Base-by-base conservation (phyloP, 2,888 invertebrate species). In the Anticlea derivata region DNA sequence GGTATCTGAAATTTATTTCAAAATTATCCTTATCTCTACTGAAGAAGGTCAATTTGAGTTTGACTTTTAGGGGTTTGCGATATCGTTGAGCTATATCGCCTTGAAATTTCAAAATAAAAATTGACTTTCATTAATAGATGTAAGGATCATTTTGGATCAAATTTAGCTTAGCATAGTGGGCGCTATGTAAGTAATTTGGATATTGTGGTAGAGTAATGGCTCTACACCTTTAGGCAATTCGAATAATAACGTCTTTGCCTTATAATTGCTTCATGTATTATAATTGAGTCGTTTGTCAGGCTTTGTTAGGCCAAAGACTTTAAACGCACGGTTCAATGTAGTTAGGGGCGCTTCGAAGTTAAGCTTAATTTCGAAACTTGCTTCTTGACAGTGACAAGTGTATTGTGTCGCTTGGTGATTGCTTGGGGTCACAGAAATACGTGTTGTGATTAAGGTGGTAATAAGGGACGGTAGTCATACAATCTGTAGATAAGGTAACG, bases 301-400 rank as follows among this genome's bases (percentile, higher is more conserved):
- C 56, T 50, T 61, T 56, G 56, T 57, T 52, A 43, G 53, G 49
- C 46, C 54, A 45, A 26, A 37, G 47, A 55, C 46, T 61, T 47
- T 47, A 54, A 52, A 43, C 50, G 41, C 34, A 43, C 33, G 29
- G 45, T 61, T 40, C 58, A 48, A 60, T 55, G 59, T 63, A 63
- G 71, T 68, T 62, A 63, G 71, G 68, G 54, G 12, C 38, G 24
- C 26, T 29, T 41, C 54, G 20, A 55, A 68, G 61, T 64, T 54
- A 58, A 66, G 65, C 69, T 63, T 51, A 22, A 61, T 63, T 64
- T 62, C 40, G 44, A 60, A 70, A 65, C 57, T 61, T 55, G 53
- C 46, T 54, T 48, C 48, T 51, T 61, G 69, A 63, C 68, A 63
- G 60, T 64, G 66, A 69, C 59, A 66, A 65, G 63, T 64, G 64